Evolutionary conservation across 2,888 invertebrate genomes (phyloP).

Genomic region (Torymus auratus): DNA sequence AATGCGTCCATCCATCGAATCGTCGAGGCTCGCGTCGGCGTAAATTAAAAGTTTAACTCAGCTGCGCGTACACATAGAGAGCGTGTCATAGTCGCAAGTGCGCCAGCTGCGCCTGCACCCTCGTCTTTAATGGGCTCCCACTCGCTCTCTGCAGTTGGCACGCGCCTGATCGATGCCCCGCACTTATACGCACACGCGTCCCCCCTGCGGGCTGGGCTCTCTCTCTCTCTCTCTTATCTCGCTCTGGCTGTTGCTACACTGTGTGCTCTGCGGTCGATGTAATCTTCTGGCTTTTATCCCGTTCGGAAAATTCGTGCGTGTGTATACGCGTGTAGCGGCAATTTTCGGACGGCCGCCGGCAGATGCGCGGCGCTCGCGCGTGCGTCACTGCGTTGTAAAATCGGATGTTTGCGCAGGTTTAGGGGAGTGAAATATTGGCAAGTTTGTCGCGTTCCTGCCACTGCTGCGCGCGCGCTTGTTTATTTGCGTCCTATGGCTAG

Average conservation of each 20-base stretch:
- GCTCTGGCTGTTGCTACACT: too few relatives aligned
- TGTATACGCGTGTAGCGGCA: too few relatives aligned
- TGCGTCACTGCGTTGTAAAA: too few relatives aligned
- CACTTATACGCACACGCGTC: background rate
- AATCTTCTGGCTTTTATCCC: background rate
- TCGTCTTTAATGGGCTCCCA: constrained; percentile 24
- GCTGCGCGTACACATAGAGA: background rate
- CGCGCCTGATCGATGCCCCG: constrained; percentile 39
- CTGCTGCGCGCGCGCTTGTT: too few relatives aligned
- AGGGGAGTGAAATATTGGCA: too few relatives aligned
- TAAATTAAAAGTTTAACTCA: constrained; percentile 48
- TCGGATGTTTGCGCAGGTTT: too few relatives aligned
- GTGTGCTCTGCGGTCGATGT: background rate
- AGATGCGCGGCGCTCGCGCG: too few relatives aligned
- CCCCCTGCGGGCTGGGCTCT: background rate
- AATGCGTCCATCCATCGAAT: too few relatives aligned
- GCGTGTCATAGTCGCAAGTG: background rate
- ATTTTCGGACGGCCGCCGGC: too few relatives aligned
- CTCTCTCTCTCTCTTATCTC: background rate
- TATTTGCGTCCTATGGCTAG: too few relatives aligned
- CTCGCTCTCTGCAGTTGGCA: constrained; percentile 42
- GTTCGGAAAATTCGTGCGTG: constrained; percentile 17
- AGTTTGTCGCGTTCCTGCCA: too few relatives aligned
- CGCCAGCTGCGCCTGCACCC: constrained; percentile 27
- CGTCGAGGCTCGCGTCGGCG: background rate